Conservation (phyloP, 2,797 vertebrate species). For the Microhierax caerulescens region DNA sequence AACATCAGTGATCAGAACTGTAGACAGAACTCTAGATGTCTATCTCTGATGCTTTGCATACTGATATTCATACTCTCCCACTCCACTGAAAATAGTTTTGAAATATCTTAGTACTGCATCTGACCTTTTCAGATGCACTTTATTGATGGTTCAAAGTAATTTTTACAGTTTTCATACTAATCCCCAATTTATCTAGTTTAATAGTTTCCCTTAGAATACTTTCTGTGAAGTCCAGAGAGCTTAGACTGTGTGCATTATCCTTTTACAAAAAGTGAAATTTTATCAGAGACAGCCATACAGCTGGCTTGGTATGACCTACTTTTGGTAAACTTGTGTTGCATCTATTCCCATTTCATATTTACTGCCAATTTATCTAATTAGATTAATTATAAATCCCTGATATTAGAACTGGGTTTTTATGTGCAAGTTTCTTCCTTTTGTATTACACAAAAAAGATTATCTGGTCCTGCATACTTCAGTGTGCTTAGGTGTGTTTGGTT, state of each 20-base stretch:
- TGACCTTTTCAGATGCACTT: not conserved
- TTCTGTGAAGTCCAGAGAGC: not conserved
- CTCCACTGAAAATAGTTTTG: not conserved
- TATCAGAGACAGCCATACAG: not conserved
- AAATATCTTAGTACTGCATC: not conserved
- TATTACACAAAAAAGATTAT: not conserved
- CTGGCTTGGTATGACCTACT: not conserved
- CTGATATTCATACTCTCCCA: not conserved
- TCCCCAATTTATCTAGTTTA: not conserved
- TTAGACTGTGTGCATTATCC: not conserved
- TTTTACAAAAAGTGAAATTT: not conserved
- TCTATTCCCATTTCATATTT: rapidly evolving
- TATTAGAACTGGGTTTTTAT: not conserved
- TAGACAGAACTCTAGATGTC: not conserved
- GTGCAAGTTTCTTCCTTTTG: not conserved
- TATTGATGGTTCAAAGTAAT: not conserved
- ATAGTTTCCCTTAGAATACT: not conserved
- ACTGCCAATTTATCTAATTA: not conserved
- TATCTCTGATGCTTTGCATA: not conserved
- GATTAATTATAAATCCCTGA: not conserved
- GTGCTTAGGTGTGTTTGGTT: not conserved
- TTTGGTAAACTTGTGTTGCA: not conserved
- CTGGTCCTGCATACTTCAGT: not conserved
- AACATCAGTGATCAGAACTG: not conserved
- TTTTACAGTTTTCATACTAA: not conserved